These are phyloP conservation scores for Biston stratarius DNA, from an alignment of 2,888 invertebrate species.

Conservation along the genomic window DNA sequence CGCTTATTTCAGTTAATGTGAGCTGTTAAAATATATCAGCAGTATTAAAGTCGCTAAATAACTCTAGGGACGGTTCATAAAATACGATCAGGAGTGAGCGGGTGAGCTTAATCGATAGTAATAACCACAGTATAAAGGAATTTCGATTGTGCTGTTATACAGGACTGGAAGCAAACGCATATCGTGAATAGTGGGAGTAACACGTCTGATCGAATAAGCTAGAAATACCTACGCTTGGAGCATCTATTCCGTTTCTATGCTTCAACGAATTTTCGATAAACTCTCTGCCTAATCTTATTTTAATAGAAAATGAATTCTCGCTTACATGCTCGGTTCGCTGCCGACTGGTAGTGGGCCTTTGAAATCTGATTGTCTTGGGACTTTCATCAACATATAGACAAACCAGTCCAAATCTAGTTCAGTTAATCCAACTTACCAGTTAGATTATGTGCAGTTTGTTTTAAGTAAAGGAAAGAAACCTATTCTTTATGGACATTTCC, in stretches of 20 bases:
- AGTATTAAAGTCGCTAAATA: conserved; percentile 24
- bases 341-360: background rate
- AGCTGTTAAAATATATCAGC: conserved; percentile 10
- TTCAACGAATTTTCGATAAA: background rate
- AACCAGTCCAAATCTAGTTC: too few species aligned
- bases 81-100: conserved; percentile 16
- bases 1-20: background rate
- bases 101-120: conserved; percentile 27
- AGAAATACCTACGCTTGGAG: conserved; percentile 1
- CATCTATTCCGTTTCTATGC: background rate
- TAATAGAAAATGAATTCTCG: background rate
- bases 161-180: conserved; percentile 11
- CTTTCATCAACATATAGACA: too few species aligned
- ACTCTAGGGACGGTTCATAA: conserved; percentile 25
- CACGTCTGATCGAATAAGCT: conserved; percentile 8
- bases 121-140: conserved; percentile 32
- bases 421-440: too few species aligned
- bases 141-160: conserved; percentile 41
- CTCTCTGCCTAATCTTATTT: background rate
- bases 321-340: too few species aligned
- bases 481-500: too few species aligned
- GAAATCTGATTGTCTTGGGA: background rate
- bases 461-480: too few species aligned
- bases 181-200: conserved; percentile 11
- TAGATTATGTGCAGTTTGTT: too few species aligned